Evolutionary conservation across 2,113 vertebrate genomes (phyloP).

Genomic region (Ptilorrhoa leucosticta): DNA sequence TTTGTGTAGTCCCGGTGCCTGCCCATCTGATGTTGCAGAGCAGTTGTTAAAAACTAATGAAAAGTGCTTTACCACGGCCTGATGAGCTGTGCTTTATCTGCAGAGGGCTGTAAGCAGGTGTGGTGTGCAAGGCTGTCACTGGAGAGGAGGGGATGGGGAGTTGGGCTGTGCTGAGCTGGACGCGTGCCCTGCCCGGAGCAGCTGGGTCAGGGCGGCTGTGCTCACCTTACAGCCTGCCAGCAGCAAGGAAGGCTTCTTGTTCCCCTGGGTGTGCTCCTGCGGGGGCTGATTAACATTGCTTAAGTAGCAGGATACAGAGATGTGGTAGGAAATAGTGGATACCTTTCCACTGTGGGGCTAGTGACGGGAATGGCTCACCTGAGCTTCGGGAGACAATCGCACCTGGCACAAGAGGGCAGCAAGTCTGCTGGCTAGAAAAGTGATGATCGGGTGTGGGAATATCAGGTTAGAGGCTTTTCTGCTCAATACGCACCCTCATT

Average conservation of each 20-base stretch:
- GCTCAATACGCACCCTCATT: rapidly evolving
- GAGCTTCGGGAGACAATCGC: not conserved
- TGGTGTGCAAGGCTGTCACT: not conserved
- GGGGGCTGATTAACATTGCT: rapidly evolving
- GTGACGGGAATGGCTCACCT: rapidly evolving
- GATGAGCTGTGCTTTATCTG: not conserved
- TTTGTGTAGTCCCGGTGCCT: not conserved
- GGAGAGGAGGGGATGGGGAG: not conserved
- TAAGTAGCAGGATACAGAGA: not conserved
- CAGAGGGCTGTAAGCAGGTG: not conserved
- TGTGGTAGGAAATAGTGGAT: not conserved
- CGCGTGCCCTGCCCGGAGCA: rapidly evolving
- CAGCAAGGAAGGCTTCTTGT: not conserved
- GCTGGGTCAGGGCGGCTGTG: not conserved
- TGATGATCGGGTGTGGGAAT: not conserved
- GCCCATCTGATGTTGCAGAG: not conserved
- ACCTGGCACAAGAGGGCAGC: not conserved
- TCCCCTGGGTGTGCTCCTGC: rapidly evolving
- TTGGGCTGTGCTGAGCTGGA: not conserved
- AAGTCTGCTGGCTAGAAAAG: not conserved
- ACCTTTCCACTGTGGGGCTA: not conserved
- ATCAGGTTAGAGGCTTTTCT: not conserved
- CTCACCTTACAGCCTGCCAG: not conserved
- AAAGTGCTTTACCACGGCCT: not conserved
- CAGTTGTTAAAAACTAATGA: not conserved